Evolutionary conservation across 2,888 invertebrate genomes (phyloP), one percentile per base, ranked within the genome.

Genomic region (Brachynemurus nebulosus): DNA sequence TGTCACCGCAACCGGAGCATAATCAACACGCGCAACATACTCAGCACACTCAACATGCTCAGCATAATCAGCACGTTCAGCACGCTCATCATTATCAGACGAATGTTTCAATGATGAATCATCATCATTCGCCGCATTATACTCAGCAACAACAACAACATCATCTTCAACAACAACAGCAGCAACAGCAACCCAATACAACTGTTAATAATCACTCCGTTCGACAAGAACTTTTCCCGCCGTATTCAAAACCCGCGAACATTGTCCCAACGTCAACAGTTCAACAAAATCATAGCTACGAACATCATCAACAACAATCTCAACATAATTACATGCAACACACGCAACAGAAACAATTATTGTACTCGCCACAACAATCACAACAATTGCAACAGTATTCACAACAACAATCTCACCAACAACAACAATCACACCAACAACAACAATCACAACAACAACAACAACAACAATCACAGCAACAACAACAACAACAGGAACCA

Each of bases 221-320:
- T 19, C 42, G 27, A 19, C 42, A 42, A 19, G 34, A 42, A 34
- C 16, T 42, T 20, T 42, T 42, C 21, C 42, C 33, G 9, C 25
- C 8, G 12, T 37, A 37, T 37, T 19, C 37, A 18, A 20, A 37
- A 37, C n/a, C n/a, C n/a, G 17, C 16, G 11, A 36, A 36, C n/a
- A 16, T 18, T 12, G 14, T 14, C n/a, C 19, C 36, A 36, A 11
- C 12, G 12, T 27, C 27, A n/a, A 12, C 36, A 36, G 9, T 36
- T 17, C 36, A 36, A 36, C 16, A 36, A 36, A n/a, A 30, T 30
- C 5, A 30, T n/a, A n/a, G n/a, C n/a, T 11, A 20, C 12, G 20
- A 14, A 1, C 37, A 37, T 20, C 19, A 5, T 7, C 5, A 7
- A 9, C 18, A 20, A 20, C 2, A 20, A 12, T 6, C 16, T 4